Evolutionary conservation across 2,888 invertebrate genomes (phyloP).

Genomic region (Cremastinae sp.): DNA sequence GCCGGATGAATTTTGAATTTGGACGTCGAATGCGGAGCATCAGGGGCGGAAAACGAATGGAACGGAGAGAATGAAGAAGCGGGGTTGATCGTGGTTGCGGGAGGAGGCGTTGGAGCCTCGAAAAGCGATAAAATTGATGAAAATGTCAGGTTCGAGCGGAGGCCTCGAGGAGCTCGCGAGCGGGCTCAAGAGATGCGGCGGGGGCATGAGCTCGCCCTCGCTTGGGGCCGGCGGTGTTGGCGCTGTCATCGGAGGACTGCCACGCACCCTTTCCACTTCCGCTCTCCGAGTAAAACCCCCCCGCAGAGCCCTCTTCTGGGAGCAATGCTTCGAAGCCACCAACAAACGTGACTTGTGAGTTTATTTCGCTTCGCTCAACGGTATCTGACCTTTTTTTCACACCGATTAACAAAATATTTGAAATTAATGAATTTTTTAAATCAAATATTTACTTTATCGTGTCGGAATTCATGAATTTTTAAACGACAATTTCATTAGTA

Average conservation of each 20-base stretch:
- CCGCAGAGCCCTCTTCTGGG: slow-evolving; percentile 91
- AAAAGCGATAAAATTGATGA: slow-evolving; percentile 57
- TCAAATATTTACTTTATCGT: no score
- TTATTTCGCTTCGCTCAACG: slow-evolving; percentile 11
- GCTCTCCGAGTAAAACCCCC: slow-evolving; percentile 87
- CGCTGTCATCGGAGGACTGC: slow-evolving; percentile 81
- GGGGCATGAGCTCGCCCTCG: slow-evolving; percentile 81
- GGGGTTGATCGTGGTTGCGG: slow-evolving; percentile 30
- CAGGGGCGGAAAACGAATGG: not conserved
- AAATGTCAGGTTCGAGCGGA: slow-evolving; percentile 75
- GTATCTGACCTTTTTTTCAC: not conserved
- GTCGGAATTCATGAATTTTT: no score
- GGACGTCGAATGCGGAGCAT: slow-evolving; percentile 13
- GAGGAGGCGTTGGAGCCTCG: slow-evolving; percentile 31
- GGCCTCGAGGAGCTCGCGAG: slow-evolving; percentile 70
- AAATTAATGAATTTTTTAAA: no score
- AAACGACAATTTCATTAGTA: no score
- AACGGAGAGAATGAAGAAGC: slow-evolving; percentile 27
- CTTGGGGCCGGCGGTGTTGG: slow-evolving; percentile 72
- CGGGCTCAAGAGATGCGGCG: slow-evolving; percentile 79
- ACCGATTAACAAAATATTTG: no score
- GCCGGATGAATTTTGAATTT: not conserved
- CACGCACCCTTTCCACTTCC: slow-evolving; percentile 89
- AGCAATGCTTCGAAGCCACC: slow-evolving; percentile 89
- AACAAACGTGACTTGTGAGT: slow-evolving; percentile 87